phyloP scores from a whole-genome alignment of 2,888 invertebrate species.

The Napeogenes inachia region DNA sequence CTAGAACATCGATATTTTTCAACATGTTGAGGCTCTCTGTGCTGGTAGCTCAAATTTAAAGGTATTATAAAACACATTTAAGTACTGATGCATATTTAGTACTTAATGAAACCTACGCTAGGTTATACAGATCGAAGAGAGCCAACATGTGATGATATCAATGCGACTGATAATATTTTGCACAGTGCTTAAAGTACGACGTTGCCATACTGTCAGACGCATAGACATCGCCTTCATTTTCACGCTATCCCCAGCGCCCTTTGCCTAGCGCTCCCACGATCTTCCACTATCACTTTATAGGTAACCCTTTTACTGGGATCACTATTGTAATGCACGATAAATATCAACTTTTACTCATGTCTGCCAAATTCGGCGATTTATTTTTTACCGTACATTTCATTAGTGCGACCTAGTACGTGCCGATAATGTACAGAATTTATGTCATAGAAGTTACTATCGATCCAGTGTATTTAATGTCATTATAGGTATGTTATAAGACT shows the following conservation, averaged over 20 bases:
- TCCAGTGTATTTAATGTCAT: conserved; percentile 25
- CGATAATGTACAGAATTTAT: conserved; percentile 36
- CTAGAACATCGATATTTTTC: conserved; percentile 39
- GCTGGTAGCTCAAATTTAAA: conserved; percentile 18
- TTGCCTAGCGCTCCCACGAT: conserved; percentile 67
- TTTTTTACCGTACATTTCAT: conserved; percentile 46
- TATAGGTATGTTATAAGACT: conserved; percentile 8
- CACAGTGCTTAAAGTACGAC: conserved; percentile 30
- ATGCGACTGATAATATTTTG: conserved; percentile 39
- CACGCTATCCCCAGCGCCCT: conserved; percentile 60
- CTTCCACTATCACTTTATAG: conserved; percentile 65
- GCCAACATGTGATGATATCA: conserved; percentile 36
- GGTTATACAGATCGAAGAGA: conserved; percentile 25
- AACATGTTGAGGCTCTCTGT: conserved; percentile 23
- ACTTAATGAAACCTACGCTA: conserved; percentile 23
- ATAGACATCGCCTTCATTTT: conserved; percentile 38
- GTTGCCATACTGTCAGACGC: conserved; percentile 34
- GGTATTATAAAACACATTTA: conserved; percentile 10
- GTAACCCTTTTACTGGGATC: conserved; percentile 52
- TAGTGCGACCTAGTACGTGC: conserved; percentile 46
- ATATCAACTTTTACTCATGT: conserved; percentile 34
- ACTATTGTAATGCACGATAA: conserved; percentile 52
- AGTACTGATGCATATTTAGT: conserved; percentile 30
- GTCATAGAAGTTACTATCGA: conserved; percentile 19
- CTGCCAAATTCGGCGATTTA: conserved; percentile 25